Evolutionary conservation across 2,797 vertebrate species (phyloP), one percentile per base, ranked within the genome.

Genomic region (Harpagifer antarcticus): DNA sequence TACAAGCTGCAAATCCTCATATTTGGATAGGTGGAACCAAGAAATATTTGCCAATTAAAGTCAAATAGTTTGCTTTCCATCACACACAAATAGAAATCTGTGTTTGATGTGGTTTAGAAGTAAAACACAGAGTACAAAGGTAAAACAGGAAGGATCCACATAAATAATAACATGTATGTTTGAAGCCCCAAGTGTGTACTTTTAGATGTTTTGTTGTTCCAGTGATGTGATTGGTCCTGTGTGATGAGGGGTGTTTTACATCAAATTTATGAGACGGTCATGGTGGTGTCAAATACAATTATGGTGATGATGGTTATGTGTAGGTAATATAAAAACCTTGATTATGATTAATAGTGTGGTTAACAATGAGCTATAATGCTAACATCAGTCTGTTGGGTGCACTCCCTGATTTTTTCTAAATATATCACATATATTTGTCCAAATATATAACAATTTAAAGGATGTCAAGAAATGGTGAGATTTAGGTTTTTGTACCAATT

Each of bases 401-500:
- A 20, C 5, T 20, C 40, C 27, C 31, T 50, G 15, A 15, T 4
- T 8, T 10, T 17, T 4, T 37, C 33, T 37, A 31, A 3, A 27
- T 37, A 37, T 7, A 37, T 37, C 33, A 9, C 7, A 37, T 9
- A 8, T 37, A 12, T 9, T 27, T 14, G n/a, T 15, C 3, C 9
- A 20, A 1, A 4, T 15, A 31, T 45, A 20, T 0, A 62, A 8
- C 44, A 55, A 23, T 3, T 42, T 23, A 54, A 9, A 71, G 9
- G 49, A 53, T 16, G 15, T 44, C 0, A 3, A 42, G 11, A 19
- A 13, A 9, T 63, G 15, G n/a, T 43, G 33, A 37, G 12, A 33
- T 57, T 65, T n/a, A 48, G 44, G 42, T 20, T 67, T 53, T 31
- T 57, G 58, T 20, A 71, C 3, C 13, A 2, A 20, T 42, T 54